These are phyloP conservation scores for Hydriomena furcata DNA, from an alignment of 2,888 invertebrate genomes.

Conservation along the genomic window DNA sequence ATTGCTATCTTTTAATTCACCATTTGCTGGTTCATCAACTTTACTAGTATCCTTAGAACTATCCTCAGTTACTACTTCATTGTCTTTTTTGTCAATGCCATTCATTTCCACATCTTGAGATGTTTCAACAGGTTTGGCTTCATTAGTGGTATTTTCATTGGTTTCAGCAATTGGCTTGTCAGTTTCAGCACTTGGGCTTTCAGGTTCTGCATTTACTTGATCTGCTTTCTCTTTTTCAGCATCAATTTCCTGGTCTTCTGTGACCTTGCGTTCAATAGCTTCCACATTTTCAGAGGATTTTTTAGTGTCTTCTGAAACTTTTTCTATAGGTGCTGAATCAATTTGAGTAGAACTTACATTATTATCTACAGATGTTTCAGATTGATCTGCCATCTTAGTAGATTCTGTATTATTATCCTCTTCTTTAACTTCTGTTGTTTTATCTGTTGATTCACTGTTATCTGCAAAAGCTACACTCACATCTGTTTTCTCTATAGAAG, in stretches of 20 bases:
- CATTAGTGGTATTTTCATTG: conserved; percentile 19
- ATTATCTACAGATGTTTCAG: not conserved
- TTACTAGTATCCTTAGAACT: not conserved
- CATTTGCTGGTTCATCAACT: conserved; percentile 7
- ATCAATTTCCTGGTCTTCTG: conserved; percentile 4
- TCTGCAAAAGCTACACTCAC: not conserved
- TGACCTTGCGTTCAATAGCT: not conserved
- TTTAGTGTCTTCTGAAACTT: conserved; percentile 6
- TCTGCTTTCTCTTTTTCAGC: not conserved
- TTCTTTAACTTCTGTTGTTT: conserved; percentile 3
- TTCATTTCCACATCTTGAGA: conserved; percentile 21
- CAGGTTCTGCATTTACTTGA: conserved; percentile 1
- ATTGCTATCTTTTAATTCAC: conserved; percentile 13
- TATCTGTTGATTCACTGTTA: conserved; percentile 1
- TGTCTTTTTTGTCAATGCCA: conserved; percentile 31
- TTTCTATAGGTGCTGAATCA: not conserved
- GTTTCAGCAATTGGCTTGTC: conserved; percentile 3
- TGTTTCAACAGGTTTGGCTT: conserved; percentile 21
- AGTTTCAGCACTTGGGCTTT: conserved; percentile 13
- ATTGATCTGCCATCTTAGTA: not conserved
- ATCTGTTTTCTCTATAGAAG: no score
- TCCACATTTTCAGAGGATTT: not conserved
- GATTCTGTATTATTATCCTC: not conserved
- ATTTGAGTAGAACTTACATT: conserved; percentile 4
- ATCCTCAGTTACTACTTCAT: conserved; percentile 5